These are phyloP conservation scores for Heliconius eleuchia DNA, from an alignment of 1,140 invertebrate species.

Conservation along the genomic window DNA sequence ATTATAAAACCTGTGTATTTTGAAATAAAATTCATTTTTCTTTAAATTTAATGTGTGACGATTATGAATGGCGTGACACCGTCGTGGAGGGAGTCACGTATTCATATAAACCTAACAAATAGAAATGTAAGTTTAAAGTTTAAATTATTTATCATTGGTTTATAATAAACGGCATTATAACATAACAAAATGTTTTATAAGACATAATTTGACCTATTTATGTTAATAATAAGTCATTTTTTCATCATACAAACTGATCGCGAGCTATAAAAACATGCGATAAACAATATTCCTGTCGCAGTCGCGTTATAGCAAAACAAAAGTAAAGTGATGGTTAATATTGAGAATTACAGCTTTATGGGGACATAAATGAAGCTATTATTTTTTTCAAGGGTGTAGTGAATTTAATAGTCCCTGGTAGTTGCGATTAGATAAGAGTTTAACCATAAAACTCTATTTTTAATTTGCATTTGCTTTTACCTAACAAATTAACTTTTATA, in stretches of 20 bases:
- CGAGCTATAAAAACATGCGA: background rate
- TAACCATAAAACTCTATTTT: too few relatives aligned
- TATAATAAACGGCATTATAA: background rate
- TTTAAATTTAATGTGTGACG: slow-evolving; percentile 34
- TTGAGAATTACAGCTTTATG: background rate
- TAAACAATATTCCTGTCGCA: background rate
- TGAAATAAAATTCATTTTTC: slow-evolving; percentile 24
- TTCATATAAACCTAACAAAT: background rate
- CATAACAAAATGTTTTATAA: background rate
- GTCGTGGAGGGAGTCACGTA: slow-evolving; percentile 46
- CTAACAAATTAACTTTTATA: too few relatives aligned
- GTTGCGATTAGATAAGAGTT: background rate
- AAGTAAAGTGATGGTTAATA: background rate
- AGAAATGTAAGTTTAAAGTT: background rate
- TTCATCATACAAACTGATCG: background rate
- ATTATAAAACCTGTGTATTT: background rate
- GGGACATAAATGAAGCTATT: background rate
- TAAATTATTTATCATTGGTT: background rate
- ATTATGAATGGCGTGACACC: slow-evolving; percentile 40
- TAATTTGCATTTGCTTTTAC: too few relatives aligned
- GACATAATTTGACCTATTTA: background rate
- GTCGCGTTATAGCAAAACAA: background rate
- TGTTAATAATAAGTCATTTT: background rate
- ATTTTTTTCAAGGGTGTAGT: slow-evolving; percentile 1
- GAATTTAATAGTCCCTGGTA: background rate